phyloP scores from a whole-genome alignment of 1,140 invertebrate species.

The Potamilus streckersoni region DNA sequence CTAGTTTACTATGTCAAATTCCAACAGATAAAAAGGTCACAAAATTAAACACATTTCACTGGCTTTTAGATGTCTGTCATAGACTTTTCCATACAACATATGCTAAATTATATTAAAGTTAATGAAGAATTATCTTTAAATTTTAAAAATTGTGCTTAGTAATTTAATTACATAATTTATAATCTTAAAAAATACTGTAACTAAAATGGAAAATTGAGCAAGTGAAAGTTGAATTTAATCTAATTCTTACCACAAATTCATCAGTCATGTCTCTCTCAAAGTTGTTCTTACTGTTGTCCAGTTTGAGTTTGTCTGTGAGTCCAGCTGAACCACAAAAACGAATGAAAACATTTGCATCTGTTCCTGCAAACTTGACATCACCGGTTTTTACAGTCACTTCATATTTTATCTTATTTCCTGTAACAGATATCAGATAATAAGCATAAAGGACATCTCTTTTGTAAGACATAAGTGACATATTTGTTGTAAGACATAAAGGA shows the following conservation, averaged over 20 bases:
- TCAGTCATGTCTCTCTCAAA: constrained; percentile 60
- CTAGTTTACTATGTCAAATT: no score
- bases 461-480: not conserved
- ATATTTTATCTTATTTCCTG: constrained; percentile 53
- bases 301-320: constrained; percentile 46
- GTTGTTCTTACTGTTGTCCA: constrained; percentile 58
- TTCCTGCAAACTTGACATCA: constrained; percentile 61
- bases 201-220: no score
- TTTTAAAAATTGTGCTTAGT: no score
- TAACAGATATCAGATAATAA: not conserved
- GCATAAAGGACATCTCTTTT: not conserved
- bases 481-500: not conserved
- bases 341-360: constrained; percentile 66
- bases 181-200: no score
- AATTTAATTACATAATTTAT: no score
- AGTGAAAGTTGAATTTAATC: not conserved
- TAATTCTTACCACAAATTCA: constrained; percentile 52
- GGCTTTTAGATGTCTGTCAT: no score
- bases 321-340: constrained; percentile 51
- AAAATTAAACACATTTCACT: no score
- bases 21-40: no score
- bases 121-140: no score
- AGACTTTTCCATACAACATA: no score
- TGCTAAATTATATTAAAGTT: no score
- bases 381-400: constrained; percentile 63